Evolutionary conservation across 2,113 vertebrate species (phyloP).

Genomic region (Megaleporinus macrocephalus): DNA sequence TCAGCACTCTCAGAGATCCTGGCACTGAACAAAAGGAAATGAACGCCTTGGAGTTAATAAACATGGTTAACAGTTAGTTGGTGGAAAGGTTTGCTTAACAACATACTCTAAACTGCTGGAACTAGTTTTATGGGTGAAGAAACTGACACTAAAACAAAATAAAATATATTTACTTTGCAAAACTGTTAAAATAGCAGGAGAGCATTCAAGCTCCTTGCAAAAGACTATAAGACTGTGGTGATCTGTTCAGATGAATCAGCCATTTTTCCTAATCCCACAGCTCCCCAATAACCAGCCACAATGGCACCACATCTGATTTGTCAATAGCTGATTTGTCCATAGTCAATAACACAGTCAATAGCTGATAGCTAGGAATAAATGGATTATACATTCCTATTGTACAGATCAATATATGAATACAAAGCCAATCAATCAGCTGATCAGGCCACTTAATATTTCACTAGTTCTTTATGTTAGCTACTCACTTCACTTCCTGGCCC

Average conservation of each 20-base stretch:
- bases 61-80: not conserved
- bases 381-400: not conserved
- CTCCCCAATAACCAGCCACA: no score
- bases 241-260: no score
- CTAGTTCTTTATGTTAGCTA: not conserved
- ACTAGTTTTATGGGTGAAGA: not conserved
- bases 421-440: not conserved
- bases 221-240: no score
- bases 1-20: slow-evolving; percentile 48
- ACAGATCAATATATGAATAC: not conserved
- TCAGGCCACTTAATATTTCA: not conserved
- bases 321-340: no score
- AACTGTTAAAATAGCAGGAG: no score
- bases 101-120: not conserved
- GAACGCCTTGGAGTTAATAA: no score
- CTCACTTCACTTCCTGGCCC: slow-evolving; percentile 53
- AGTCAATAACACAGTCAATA: not conserved
- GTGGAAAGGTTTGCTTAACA: not conserved
- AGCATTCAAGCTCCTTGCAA: no score
- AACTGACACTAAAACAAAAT: not conserved
- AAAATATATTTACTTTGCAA: no score
- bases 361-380: not conserved
- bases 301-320: no score
- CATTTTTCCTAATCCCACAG: no score
- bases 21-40: slow-evolving; percentile 42